Percentiles rank a stretch among this genome's conserved stretches.
Conservation (phyloP, 1,140 invertebrate species). For the Drosophila pallidifrons region DNA sequence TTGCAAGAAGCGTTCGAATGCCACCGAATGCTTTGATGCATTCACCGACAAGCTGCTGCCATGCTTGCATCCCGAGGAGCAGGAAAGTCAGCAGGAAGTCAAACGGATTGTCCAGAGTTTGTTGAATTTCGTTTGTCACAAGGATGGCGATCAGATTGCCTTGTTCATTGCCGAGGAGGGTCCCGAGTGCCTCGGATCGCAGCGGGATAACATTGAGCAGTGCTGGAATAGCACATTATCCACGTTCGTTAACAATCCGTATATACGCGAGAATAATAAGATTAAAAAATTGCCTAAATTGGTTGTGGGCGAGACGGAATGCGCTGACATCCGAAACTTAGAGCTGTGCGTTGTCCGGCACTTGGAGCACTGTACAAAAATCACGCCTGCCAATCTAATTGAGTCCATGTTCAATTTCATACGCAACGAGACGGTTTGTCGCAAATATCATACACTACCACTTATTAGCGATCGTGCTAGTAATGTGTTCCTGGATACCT, state of each 20-base stretch:
- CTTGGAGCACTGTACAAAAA: conserved; percentile 89
- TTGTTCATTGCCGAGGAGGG: conserved; percentile 92
- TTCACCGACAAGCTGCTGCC: conserved; percentile 87
- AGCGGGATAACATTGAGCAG: conserved; percentile 87
- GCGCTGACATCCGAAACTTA: conserved; percentile 86
- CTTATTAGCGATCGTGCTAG: conserved; percentile 24
- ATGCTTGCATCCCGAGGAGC: conserved; percentile 88
- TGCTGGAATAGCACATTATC: conserved; percentile 88
- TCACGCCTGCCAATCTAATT: conserved; percentile 92
- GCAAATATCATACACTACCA: conserved; percentile 60
- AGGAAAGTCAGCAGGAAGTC: conserved; percentile 84
- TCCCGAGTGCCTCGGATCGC: conserved; percentile 89
- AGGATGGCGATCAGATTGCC: conserved; percentile 93
- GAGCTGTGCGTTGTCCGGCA: conserved; percentile 88
- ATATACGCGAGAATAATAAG: conserved; percentile 68
- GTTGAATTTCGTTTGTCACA: conserved; percentile 90
- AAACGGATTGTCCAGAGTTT: conserved; percentile 89
- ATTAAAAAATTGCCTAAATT: conserved; percentile 73
- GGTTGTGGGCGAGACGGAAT: conserved; percentile 72
- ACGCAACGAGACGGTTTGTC: conserved; percentile 78
- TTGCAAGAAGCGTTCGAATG: conserved; percentile 87
- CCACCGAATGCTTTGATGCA: conserved; percentile 87
- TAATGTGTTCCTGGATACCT: neutral
- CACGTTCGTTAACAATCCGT: conserved; percentile 79
- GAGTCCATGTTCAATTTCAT: conserved; percentile 91